Conservation (phyloP, 2,888 invertebrate genomes). For the Megaustenia siamemsis region DNA sequence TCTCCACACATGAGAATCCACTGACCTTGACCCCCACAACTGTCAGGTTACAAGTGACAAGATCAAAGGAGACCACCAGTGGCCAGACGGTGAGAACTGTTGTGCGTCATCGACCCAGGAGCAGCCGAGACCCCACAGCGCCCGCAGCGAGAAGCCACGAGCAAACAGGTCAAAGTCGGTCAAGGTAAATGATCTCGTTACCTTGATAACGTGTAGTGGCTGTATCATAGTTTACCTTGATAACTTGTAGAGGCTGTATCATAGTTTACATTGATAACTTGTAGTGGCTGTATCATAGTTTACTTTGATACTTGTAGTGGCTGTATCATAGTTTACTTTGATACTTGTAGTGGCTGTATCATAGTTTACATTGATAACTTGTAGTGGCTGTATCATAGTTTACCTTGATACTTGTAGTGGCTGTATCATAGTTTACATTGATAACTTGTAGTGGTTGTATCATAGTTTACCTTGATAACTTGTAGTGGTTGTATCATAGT, state of each 20-base stretch:
- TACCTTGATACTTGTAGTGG: too few relatives aligned
- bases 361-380: too few relatives aligned
- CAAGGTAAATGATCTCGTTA: background rate
- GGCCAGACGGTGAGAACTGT: background rate
- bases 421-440: too few relatives aligned
- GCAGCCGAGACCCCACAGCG: conserved; percentile 30
- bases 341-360: too few relatives aligned
- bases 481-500: too few relatives aligned
- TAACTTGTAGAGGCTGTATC: background rate
- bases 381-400: too few relatives aligned
- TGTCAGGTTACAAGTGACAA: too few relatives aligned
- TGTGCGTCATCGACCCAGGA: conserved; percentile 26
- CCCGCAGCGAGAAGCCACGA: background rate
- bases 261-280: background rate
- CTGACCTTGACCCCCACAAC: too few relatives aligned
- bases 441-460: too few relatives aligned
- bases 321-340: background rate
- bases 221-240: background rate
- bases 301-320: background rate
- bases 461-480: too few relatives aligned
- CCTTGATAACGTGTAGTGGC: background rate
- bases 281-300: background rate
- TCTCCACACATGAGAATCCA: too few relatives aligned
- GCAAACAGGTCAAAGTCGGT: conserved; percentile 16
- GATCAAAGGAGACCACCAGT: background rate